These are phyloP conservation scores for Stictocephala bisonia DNA, from an alignment of 2,888 invertebrate genomes.

Conservation along the genomic window DNA sequence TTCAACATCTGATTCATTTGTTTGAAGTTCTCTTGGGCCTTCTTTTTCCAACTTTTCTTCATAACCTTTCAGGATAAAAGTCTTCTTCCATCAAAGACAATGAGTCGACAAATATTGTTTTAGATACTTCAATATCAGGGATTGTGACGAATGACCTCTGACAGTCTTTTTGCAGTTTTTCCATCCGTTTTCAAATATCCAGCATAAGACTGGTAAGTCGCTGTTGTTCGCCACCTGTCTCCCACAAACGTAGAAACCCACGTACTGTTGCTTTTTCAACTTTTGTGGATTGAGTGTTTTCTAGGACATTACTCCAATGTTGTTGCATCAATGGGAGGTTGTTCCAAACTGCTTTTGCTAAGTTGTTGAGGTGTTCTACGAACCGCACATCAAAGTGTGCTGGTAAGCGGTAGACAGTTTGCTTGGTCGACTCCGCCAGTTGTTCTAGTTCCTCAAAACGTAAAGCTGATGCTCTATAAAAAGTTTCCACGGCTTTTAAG, in stretches of 20 bases:
- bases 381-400: slow-evolving; percentile 45
- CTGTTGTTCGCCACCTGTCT: slow-evolving; percentile 25
- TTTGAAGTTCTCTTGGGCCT: not conserved
- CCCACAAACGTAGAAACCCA: slow-evolving; percentile 42
- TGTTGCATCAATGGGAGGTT: slow-evolving; percentile 44
- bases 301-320: slow-evolving; percentile 12
- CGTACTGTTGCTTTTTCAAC: slow-evolving; percentile 42
- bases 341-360: slow-evolving; percentile 46
- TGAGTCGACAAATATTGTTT: slow-evolving; percentile 33
- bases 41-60: slow-evolving; percentile 11
- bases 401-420: slow-evolving; percentile 34
- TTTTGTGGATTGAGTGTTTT: slow-evolving; percentile 27
- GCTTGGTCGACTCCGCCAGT: slow-evolving; percentile 13
- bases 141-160: slow-evolving; percentile 23
- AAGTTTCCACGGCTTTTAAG: slow-evolving; percentile 40
- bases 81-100: slow-evolving; percentile 20
- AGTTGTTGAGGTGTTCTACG: slow-evolving; percentile 42
- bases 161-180: slow-evolving; percentile 44
- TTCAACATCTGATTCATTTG: not conserved
- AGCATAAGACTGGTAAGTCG: slow-evolving; percentile 36
- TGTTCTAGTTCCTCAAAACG: slow-evolving; percentile 32
- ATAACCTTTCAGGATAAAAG: slow-evolving; percentile 1
- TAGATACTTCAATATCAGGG: slow-evolving; percentile 39
- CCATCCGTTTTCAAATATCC: slow-evolving; percentile 28
- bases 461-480: slow-evolving; percentile 44